Conservation (phyloP, 2,113 vertebrate genomes). For the Ctenodactylus gundi region DNA sequence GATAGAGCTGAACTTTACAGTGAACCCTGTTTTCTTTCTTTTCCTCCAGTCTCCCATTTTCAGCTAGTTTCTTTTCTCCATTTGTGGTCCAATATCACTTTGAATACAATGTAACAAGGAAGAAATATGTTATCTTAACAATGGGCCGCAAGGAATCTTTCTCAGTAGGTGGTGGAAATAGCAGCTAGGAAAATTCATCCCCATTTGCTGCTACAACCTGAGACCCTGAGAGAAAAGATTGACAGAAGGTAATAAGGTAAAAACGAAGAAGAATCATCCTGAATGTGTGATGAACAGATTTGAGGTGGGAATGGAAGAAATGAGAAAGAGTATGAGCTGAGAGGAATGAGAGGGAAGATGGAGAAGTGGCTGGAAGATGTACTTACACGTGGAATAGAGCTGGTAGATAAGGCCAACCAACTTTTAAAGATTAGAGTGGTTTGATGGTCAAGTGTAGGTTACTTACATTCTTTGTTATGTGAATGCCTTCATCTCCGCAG, state of each 20-base stretch:
- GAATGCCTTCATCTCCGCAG: background rate
- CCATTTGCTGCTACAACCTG: background rate
- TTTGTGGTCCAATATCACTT: background rate
- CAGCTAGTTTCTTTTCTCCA: background rate
- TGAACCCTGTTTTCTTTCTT: background rate
- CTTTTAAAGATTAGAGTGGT: background rate
- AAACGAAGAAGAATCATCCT: background rate
- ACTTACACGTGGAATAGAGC: background rate
- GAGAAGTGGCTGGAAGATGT: background rate
- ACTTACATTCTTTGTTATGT: constrained; percentile 2
- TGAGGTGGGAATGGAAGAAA: background rate
- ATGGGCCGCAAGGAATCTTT: background rate
- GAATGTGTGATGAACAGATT: background rate
- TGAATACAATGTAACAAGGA: background rate
- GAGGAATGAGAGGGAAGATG: background rate
- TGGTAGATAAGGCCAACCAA: background rate
- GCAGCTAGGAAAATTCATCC: background rate
- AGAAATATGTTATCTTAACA: background rate
- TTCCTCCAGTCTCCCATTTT: background rate
- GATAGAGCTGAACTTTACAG: background rate
- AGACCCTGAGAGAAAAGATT: background rate
- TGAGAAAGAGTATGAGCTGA: background rate
- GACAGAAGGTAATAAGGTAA: background rate
- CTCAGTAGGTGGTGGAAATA: background rate
- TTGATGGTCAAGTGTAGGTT: background rate